These are phyloP conservation scores for Phaethornis superciliosus DNA, from an alignment of 2,113 vertebrate species.

Conservation along the genomic window DNA sequence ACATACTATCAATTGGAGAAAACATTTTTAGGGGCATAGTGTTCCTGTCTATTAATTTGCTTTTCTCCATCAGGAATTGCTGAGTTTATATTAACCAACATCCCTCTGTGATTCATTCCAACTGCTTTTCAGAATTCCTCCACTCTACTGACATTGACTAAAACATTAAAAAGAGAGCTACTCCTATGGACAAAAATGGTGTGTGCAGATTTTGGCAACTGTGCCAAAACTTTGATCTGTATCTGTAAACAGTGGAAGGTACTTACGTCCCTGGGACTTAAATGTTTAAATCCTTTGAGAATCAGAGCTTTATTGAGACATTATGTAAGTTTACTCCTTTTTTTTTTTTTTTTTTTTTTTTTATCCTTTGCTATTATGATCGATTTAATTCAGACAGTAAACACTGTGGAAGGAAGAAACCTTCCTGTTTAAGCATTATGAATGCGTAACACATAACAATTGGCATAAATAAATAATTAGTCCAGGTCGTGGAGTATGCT, in stretches of 20 bases:
- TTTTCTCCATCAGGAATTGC: not conserved
- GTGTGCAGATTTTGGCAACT: not conserved
- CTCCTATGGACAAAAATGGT: not conserved
- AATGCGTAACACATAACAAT: not conserved
- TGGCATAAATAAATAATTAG: not conserved
- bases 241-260: not conserved
- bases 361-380: not conserved
- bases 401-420: not conserved
- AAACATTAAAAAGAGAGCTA: not conserved
- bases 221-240: not conserved
- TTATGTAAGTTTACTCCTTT: not conserved
- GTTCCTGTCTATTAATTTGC: not conserved
- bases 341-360: rapidly evolving
- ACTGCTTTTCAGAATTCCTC: not conserved
- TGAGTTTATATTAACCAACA: not conserved
- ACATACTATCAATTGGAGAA: not conserved
- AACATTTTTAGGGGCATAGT: not conserved
- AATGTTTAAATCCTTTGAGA: not conserved
- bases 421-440: not conserved
- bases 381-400: not conserved
- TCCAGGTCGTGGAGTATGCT: not conserved
- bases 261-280: not conserved
- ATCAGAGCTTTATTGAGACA: not conserved
- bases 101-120: not conserved
- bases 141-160: not conserved